Evolutionary conservation across 2,888 invertebrate species (phyloP), one percentile per base, ranked within the genome.

Genomic region (Eupeodes latifasciatus): DNA sequence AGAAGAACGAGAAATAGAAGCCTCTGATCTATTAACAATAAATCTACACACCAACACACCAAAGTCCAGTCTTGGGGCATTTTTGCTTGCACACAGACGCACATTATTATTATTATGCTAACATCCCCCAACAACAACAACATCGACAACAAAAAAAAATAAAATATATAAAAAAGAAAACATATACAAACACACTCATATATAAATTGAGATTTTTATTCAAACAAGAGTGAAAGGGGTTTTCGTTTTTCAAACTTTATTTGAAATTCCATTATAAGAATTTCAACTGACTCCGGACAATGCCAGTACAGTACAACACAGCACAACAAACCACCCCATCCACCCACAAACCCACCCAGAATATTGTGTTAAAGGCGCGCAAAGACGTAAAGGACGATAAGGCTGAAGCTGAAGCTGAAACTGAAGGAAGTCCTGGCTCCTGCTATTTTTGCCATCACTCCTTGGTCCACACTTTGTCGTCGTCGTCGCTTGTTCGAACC

Each of bases 1-100:
- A 19, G 7, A 27, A 64, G 44, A 59, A 19, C 79, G 57, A 72
- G 34, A 69, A 53, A 53, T 36, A 53, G 53, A 69, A 83, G 77
- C 72, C 81, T 78, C 88, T 85, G 88, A 88, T 88, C 88, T 88
- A 88, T 88, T 88, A 81, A 85, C 88, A 85, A 88, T 88, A 88
- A 85, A 88, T 88, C 88, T 85, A 71, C 85, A 85, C 85, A 85
- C 85, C 71, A 85, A 81, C 71, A 88, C 85, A 75, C 62, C 74
- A 64, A 78, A 77, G 69, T 27, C 71, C 40, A 72, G 72, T 72
- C 72, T 59, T 71, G 55, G 61, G 49, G 82, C 74, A 75, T 49
- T 85, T 61, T 14, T 69, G 64, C 62, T 71, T 69, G 64, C 19
- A 64, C 55, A 49, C 72, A 77, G 57, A 78, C 49, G 34, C 27